phyloP scores from a whole-genome alignment of 2,113 vertebrate species.

The Chloropsis cyanopogon region DNA sequence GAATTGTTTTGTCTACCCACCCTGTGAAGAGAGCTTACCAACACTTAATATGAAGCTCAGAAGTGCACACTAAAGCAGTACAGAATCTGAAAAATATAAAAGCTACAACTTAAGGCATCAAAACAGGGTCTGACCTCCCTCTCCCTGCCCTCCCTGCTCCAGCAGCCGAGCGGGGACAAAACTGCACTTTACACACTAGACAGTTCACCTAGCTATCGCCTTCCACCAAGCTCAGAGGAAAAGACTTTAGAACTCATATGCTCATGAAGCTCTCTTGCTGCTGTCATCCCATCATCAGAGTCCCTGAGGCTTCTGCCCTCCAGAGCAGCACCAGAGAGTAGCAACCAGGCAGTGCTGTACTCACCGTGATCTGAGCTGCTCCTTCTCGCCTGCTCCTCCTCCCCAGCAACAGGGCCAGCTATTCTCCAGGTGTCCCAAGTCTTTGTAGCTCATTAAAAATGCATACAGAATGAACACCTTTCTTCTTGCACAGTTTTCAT shows the following conservation, averaged over 20 bases:
- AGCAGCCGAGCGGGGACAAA: accelerated
- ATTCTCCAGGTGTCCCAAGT: neutral
- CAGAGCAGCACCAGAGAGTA: neutral
- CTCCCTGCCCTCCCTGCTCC: too few species aligned
- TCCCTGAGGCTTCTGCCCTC: accelerated
- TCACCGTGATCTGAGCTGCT: neutral
- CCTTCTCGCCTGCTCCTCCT: neutral
- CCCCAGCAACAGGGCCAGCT: neutral
- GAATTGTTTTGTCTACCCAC: neutral
- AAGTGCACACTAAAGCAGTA: neutral
- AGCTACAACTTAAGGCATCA: neutral
- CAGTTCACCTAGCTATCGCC: accelerated
- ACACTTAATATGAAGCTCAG: neutral
- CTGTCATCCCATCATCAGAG: neutral
- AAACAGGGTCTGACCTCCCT: neutral
- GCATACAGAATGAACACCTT: accelerated
- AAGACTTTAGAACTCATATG: accelerated
- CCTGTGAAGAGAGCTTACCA: neutral
- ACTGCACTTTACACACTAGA: neutral
- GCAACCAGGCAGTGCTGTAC: neutral
- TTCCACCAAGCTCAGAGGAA: neutral
- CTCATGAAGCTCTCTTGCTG: neutral
- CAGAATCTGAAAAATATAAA: neutral
- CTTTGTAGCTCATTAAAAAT: neutral
- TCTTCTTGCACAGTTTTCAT: neutral